Percentiles rank a stretch among this genome's conserved stretches.
Evolutionary conservation across 2,888 invertebrate species (phyloP).

Genomic region (Pheosia gnoma): DNA sequence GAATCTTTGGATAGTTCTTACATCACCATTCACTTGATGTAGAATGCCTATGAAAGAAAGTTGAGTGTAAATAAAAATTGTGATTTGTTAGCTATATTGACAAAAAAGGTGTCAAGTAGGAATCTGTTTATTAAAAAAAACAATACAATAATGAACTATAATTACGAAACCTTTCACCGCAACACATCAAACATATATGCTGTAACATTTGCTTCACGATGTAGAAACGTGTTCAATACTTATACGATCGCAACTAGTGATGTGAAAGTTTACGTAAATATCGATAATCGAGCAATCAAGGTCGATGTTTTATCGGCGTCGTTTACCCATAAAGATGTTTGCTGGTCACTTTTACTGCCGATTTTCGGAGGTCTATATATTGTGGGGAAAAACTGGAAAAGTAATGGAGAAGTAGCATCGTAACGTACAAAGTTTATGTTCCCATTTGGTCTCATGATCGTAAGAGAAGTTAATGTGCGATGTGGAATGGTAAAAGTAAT

Average conservation of each 20-base stretch:
- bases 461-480: not conserved
- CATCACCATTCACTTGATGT: no score
- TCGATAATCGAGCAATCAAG: constrained; percentile 5
- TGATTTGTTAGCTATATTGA: no score
- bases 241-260: constrained; percentile 1
- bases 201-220: no score
- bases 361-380: constrained; percentile 5
- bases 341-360: constrained; percentile 1
- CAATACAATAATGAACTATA: no score
- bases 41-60: no score
- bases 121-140: no score
- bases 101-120: no score
- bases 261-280: constrained; percentile 2
- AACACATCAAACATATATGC: no score
- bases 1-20: no score
- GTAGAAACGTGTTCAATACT: not conserved
- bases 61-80: no score
- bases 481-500: not conserved
- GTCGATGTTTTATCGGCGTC: constrained; percentile 1
- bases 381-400: not conserved
- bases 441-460: not conserved
- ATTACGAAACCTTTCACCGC: no score
- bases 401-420: constrained; percentile 2
- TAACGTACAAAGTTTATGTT: constrained; percentile 1
- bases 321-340: constrained; percentile 2